Conservation (phyloP, 2,797 vertebrate genomes). For the Limosa lapponica region DNA sequence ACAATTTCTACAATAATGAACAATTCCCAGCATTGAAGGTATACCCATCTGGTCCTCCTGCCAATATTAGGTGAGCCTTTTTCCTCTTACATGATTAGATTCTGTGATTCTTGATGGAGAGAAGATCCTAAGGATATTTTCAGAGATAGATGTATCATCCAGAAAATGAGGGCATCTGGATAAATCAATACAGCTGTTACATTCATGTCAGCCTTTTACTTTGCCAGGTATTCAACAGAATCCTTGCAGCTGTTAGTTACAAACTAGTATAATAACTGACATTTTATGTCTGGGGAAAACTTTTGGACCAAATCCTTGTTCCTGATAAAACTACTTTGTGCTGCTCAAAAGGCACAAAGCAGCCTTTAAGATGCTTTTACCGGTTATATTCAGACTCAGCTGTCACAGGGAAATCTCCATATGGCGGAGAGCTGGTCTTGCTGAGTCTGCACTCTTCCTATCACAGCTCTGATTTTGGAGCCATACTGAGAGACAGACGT, state of each 20-base stretch:
- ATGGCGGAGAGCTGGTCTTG: slow-evolving; percentile 14
- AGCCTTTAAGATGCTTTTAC: slow-evolving; percentile 14
- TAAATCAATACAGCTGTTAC: slow-evolving; percentile 25
- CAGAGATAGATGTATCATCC: neutral
- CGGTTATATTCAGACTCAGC: neutral
- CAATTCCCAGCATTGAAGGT: neutral
- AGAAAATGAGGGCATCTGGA: slow-evolving; percentile 10
- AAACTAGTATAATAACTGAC: neutral
- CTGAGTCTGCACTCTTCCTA: slow-evolving; percentile 14
- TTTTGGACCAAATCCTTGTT: slow-evolving; percentile 30
- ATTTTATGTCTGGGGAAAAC: neutral
- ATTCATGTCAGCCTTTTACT: neutral
- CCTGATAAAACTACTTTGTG: slow-evolving; percentile 9
- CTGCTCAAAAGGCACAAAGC: slow-evolving; percentile 2
- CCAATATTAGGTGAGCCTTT: neutral
- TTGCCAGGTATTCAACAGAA: slow-evolving; percentile 14
- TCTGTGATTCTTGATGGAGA: neutral
- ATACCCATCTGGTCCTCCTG: neutral
- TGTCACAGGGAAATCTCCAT: slow-evolving; percentile 44
- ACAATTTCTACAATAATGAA: neutral
- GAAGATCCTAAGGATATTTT: neutral
- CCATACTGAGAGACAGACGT: neutral
- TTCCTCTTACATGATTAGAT: neutral
- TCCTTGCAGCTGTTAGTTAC: slow-evolving; percentile 7
- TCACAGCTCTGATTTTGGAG: slow-evolving; percentile 10